Conservation (phyloP, 2,797 vertebrate species). For the Balearica regulorum region DNA sequence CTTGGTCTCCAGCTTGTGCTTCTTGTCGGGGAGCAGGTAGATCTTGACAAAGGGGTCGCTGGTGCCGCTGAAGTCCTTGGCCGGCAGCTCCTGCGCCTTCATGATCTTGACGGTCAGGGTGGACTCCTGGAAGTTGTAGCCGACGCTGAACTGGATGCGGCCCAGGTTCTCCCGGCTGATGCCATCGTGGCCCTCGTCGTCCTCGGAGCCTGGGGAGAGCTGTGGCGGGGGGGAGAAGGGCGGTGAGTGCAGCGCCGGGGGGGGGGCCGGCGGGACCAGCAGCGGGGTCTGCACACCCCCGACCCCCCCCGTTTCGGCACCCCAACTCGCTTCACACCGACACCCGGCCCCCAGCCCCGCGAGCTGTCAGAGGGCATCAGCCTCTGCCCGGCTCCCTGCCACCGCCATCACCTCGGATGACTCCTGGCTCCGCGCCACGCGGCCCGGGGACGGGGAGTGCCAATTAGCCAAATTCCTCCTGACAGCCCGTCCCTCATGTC, state of each 20-base stretch:
- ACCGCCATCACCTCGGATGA: neutral
- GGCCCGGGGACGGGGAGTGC: neutral
- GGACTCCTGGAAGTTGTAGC: slow-evolving; percentile 98
- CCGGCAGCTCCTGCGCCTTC: slow-evolving; percentile 95
- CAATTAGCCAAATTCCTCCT: slow-evolving; percentile 52
- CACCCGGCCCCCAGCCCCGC: neutral
- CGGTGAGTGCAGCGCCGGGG: rapidly evolving
- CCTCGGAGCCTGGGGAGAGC: slow-evolving; percentile 96
- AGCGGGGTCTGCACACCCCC: rapidly evolving
- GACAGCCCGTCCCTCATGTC: slow-evolving; percentile 11
- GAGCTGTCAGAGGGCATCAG: slow-evolving; percentile 32
- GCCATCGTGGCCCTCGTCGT: slow-evolving; percentile 88
- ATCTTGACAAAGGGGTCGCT: slow-evolving; percentile 98
- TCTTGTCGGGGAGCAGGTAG: slow-evolving; percentile 97
- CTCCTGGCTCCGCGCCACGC: neutral
- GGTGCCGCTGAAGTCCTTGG: slow-evolving; percentile 98
- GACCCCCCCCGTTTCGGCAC: rapidly evolving
- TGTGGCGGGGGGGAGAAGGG: neutral
- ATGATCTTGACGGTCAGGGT: slow-evolving; percentile 98
- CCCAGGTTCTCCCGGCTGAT: slow-evolving; percentile 90
- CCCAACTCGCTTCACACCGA: rapidly evolving
- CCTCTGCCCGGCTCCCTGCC: neutral
- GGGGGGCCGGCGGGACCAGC: neutral
- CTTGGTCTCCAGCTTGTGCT: slow-evolving; percentile 99
- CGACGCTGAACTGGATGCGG: slow-evolving; percentile 92